Percentiles rank a stretch among this genome's conserved stretches.
These are phyloP conservation scores for Balearica regulorum DNA, from an alignment of 2,797 vertebrate genomes.

Conservation along the genomic window DNA sequence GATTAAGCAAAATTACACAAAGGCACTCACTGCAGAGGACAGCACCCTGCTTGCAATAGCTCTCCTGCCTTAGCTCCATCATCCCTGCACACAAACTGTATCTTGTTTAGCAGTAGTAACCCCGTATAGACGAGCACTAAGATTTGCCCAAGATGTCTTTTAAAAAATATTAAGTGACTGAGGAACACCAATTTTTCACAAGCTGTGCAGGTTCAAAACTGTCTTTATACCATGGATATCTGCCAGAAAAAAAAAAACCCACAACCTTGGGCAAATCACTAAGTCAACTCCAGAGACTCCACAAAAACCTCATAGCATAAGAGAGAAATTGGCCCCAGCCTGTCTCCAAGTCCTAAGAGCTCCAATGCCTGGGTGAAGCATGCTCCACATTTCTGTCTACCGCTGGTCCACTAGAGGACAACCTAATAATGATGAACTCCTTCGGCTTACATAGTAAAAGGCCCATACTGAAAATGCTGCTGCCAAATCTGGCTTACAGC, in stretches of 20 bases:
- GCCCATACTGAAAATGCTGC: background rate
- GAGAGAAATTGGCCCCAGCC: background rate
- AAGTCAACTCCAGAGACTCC: background rate
- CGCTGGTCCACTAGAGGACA: constrained; percentile 41
- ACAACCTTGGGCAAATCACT: background rate
- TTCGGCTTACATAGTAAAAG: background rate
- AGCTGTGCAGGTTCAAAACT: background rate
- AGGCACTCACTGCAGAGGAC: background rate
- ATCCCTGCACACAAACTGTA: background rate
- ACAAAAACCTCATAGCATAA: background rate
- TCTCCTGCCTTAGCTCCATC: background rate
- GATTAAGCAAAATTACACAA: background rate
- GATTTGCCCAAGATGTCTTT: background rate
- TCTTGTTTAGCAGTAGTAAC: background rate
- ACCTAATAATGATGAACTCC: constrained; percentile 16
- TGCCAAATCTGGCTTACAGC: background rate
- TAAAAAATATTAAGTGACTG: background rate
- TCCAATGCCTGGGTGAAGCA: background rate
- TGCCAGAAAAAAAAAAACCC: background rate
- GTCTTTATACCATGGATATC: background rate
- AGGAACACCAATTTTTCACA: background rate
- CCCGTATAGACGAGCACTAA: background rate
- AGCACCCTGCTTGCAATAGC: background rate
- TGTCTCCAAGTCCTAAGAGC: background rate
- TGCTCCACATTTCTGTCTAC: background rate